Evolutionary conservation across 1,140 invertebrate species (phyloP), one percentile per base, ranked within the genome.

Genomic region (Pseudobourletiella spinata): DNA sequence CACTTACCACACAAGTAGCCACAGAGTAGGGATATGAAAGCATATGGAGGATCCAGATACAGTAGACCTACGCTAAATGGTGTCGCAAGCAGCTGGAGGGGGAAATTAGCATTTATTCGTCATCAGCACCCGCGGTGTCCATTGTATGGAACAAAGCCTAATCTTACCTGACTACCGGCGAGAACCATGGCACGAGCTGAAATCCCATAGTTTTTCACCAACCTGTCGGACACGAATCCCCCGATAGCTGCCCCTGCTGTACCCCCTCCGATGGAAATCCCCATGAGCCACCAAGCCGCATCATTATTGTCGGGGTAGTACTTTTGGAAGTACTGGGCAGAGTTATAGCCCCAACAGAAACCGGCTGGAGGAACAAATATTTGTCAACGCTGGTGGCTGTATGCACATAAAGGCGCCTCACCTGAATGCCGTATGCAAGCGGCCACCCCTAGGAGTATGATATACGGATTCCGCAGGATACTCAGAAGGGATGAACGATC

Each of bases 391-490:
- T 50, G 46, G 11, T n/a, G n/a, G n/a, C n/a, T n/a, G n/a, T n/a
- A n/a, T n/a, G n/a, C 14, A 50, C 8, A 15, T 50, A n/a, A 50
- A 50, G 8, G 15, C 20, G 24, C 24, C 4, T 4, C 75, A 89
- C 87, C 89, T 69, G 89, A 89, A 78, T 95, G 91, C 71, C 91
- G 84, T 59, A 95, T 86, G 48, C 89, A 91, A 15, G 91, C 90
- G 29, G 89, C 91, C 2, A 94, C 71, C 72, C 87, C 88, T 24
- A 94, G 77, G 66, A 92, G 78, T 8, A 94, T 77, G 57, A 94
- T 80, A 28, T 88, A 81, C 0, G 89, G 89, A 83, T 73, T 58
- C 77, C 92, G 79, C 28, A 87, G 32, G 25, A 54, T 43, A 28
- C 30, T 28, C 11, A 28, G 18, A 63, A 26, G n/a, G n/a, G n/a